Evolutionary conservation across 1,140 invertebrate genomes (phyloP), one percentile per base, ranked within the genome.

Genomic region (Meteorus sp.): DNA sequence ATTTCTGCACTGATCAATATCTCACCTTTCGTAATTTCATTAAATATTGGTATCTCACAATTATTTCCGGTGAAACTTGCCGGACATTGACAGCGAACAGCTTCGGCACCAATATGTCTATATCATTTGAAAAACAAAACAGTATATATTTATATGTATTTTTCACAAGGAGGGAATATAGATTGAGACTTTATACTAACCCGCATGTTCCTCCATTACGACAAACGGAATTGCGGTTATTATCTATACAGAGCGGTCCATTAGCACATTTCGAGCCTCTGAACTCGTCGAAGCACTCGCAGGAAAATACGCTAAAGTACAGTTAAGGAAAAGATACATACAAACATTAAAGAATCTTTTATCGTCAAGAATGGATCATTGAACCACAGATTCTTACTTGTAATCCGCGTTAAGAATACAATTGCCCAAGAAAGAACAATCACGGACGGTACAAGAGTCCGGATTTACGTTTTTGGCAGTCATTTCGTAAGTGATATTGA

Each of bases 401-500:
- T 84, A 91, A 66, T 92, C 85, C 0, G 76, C 72, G 22, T 78
- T 84, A 2, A 89, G 88, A 62, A 86, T 86, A 73, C 94, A 97
- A 70, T 93, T 85, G 13, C 94, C 94, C 1, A 91, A 84, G 59
- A 88, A 91, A 0, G 91, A 90, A 71, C 93, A 95, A 47, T 87
- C 84, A 44, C 86, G 83, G 13, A 90, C 86, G 35, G 86, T 91
- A 72, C 93, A 95, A 4, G 87, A 85, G 29, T 85, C 78, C 1
- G 79, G 62, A 62, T 85, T 83, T 15, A 82, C 79, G 8, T 80
- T 69, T 29, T 71, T 71, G 59, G 79, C 72, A 1, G 75, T 82
- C 60, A 95, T 87, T 70, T 93, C 91, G 72, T 94, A 95, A 3
- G 93, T 95, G 61, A 95, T 88, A 75, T 97, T 97, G 80, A 97